Evolutionary conservation across 2,113 vertebrate species (phyloP).

Genomic region (Archocentrus centrarchus): DNA sequence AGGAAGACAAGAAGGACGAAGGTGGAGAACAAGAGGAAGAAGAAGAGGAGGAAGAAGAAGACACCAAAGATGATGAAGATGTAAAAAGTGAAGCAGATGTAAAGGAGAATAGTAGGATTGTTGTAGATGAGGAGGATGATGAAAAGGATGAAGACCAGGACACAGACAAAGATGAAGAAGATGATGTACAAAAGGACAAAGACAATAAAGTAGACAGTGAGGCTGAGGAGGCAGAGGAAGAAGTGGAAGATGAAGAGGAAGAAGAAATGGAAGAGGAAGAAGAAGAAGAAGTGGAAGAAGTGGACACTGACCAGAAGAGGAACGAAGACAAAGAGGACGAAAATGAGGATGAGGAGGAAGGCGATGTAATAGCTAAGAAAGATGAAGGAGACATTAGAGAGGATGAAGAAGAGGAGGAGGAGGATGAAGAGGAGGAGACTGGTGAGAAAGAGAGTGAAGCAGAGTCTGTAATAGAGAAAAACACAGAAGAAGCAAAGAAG

Average conservation of each 20-base stretch:
- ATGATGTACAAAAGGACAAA: not conserved
- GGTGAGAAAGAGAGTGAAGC: not conserved
- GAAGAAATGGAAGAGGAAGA: accelerated
- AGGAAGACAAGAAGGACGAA: not conserved
- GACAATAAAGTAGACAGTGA: not conserved
- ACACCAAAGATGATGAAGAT: not conserved
- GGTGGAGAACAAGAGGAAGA: not conserved
- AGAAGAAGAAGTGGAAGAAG: not conserved
- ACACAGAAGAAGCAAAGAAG: not conserved
- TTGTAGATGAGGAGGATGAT: not conserved
- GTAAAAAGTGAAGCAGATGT: no score
- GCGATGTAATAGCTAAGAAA: not conserved
- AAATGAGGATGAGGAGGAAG: not conserved
- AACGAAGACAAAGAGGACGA: not conserved
- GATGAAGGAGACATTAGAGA: not conserved
- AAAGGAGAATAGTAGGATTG: no score
- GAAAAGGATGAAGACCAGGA: not conserved
- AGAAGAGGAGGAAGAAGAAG: not conserved
- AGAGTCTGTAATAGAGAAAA: not conserved
- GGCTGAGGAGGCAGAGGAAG: not conserved
- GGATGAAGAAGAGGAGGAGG: not conserved
- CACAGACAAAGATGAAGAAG: not conserved
- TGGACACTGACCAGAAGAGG: not conserved
- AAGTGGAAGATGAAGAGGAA: accelerated
- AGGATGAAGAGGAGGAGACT: not conserved